Conservation (phyloP, 2,797 vertebrate species). For the Buceros bicornis region DNA sequence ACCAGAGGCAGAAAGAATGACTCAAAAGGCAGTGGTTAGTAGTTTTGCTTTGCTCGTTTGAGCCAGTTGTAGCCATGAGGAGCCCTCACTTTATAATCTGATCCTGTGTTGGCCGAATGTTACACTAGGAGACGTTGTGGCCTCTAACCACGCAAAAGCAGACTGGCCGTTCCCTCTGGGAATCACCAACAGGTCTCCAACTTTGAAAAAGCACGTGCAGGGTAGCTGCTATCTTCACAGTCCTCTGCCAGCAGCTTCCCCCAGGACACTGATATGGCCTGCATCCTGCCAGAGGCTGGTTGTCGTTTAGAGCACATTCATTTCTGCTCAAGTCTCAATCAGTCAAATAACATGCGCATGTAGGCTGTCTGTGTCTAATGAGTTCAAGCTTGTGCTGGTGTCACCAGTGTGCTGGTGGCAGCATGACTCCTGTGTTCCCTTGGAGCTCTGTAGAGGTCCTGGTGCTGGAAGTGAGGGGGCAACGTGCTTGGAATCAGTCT, state of each 20-base stretch:
- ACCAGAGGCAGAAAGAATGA: neutral
- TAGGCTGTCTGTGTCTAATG: neutral
- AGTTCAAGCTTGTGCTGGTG: neutral
- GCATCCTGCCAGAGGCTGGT: neutral
- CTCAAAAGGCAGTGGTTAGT: neutral
- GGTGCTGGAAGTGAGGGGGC: fast-evolving
- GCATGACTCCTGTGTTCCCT: neutral
- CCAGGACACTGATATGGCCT: neutral
- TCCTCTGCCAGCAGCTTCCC: neutral
- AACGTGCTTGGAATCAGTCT: neutral
- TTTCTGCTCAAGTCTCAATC: neutral
- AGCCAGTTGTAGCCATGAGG: neutral
- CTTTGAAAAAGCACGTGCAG: neutral
- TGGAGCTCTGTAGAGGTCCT: neutral
- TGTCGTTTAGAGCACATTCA: neutral
- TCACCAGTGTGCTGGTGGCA: neutral
- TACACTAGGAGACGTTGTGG: neutral
- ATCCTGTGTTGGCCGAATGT: neutral
- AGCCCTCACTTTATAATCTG: neutral
- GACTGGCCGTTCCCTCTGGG: neutral
- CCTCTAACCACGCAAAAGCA: neutral
- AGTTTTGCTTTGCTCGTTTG: neutral
- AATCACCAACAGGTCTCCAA: neutral
- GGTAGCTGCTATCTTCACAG: neutral
- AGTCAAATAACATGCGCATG: neutral